Percentiles rank a stretch among this genome's conserved stretches.
These are phyloP conservation scores for Tragelaphus eurycerus DNA, from an alignment of 2,797 vertebrate genomes.

Conservation along the genomic window DNA sequence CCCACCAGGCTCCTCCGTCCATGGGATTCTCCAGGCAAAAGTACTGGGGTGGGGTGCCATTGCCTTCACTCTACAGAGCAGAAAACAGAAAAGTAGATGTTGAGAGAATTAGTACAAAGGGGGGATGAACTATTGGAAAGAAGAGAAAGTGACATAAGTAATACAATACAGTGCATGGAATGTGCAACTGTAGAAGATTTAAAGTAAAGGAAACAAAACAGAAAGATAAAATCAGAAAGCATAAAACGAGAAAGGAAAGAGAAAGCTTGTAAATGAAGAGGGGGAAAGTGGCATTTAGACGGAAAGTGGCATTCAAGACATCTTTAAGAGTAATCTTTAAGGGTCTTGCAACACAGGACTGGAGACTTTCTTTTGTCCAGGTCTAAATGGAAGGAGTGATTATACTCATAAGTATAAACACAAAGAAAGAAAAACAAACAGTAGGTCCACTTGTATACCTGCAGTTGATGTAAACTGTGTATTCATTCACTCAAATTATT, in stretches of 20 bases:
- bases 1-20: no score
- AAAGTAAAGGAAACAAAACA: not conserved
- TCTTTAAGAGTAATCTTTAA: not conserved
- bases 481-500: not conserved
- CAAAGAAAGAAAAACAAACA: conserved; percentile 20
- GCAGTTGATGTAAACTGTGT: not conserved
- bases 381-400: not conserved
- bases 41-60: no score
- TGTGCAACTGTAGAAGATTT: not conserved
- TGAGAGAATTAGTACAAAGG: not conserved
- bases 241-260: not conserved
- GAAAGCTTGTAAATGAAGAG: not conserved
- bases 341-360: not conserved
- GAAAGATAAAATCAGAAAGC: not conserved
- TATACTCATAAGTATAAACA: not conserved
- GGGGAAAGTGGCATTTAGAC: not conserved
- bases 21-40: no score
- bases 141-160: not conserved
- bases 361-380: not conserved
- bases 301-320: not conserved
- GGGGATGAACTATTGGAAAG: not conserved
- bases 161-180: not conserved
- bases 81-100: not conserved
- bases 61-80: not conserved
- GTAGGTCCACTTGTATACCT: not conserved